Evolutionary conservation across 2,797 vertebrate species (phyloP).

Genomic region (Phylloscopus collybita): DNA sequence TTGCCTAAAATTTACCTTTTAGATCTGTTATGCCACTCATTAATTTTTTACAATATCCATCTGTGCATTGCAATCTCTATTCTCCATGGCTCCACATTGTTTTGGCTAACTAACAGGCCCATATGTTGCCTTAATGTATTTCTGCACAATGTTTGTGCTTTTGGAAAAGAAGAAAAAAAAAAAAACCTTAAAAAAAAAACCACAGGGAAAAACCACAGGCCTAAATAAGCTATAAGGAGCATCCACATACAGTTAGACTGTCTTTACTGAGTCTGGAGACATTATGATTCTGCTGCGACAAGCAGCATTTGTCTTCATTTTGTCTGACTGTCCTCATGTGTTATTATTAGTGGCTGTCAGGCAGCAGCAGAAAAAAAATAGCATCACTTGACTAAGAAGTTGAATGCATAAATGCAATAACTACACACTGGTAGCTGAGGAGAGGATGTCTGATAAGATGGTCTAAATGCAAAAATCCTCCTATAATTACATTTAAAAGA

Average conservation of each 20-base stretch:
- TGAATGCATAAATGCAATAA: constrained; percentile 82
- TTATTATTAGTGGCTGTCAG: constrained; percentile 98
- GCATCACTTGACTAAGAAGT: constrained; percentile 84
- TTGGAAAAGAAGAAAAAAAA: constrained; percentile 31
- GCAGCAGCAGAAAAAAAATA: constrained; percentile 82
- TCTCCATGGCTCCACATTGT: constrained; percentile 80
- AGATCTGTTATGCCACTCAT: constrained; percentile 85
- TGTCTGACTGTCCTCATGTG: constrained; percentile 96
- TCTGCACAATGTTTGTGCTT: constrained; percentile 79
- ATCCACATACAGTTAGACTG: constrained; percentile 86
- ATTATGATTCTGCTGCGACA: constrained; percentile 93
- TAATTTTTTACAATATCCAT: constrained; percentile 91
- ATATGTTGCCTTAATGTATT: constrained; percentile 86
- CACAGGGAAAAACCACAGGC: constrained; percentile 79
- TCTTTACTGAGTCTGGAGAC: constrained; percentile 86
- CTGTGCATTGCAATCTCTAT: constrained; percentile 82
- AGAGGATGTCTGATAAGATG: constrained; percentile 68
- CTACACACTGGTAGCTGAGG: constrained; percentile 75
- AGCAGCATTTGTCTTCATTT: constrained; percentile 99
- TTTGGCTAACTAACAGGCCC: constrained; percentile 85
- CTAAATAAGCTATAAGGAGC: constrained; percentile 87
- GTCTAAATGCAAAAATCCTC: constrained; percentile 66
- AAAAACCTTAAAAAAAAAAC: background rate
- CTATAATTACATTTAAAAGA: constrained; percentile 69
- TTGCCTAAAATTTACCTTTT: constrained; percentile 84